phyloP scores from a whole-genome alignment of 2,113 vertebrate species.

The Strix aluco region DNA sequence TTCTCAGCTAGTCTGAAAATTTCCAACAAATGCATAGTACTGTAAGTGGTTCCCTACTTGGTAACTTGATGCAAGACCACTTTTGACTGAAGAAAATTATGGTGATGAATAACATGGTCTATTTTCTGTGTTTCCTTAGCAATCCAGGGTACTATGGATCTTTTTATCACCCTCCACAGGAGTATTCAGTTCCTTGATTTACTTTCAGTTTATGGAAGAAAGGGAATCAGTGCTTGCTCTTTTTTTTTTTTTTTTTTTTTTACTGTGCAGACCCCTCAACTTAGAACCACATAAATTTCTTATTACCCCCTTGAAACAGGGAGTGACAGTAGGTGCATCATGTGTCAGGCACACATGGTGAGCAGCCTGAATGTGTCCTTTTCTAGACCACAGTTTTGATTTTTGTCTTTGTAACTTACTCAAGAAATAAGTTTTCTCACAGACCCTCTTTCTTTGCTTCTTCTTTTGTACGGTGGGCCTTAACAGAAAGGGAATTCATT shows the following conservation, averaged over 20 bases:
- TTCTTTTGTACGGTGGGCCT: not conserved
- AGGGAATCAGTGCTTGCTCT: rapidly evolving
- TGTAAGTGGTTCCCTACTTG: not conserved
- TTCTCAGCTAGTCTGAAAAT: slow-evolving; percentile 13
- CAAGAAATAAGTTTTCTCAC: not conserved
- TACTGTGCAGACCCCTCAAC: not conserved
- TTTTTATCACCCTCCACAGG: not conserved
- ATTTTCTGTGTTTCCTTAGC: not conserved
- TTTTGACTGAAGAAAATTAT: slow-evolving; percentile 3
- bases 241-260: too few species aligned
- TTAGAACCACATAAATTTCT: not conserved
- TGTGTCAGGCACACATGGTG: not conserved
- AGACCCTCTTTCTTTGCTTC: not conserved
- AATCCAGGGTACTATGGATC: not conserved
- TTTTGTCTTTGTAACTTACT: not conserved
- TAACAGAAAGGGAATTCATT: not conserved
- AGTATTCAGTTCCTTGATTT: not conserved
- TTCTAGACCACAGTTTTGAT: not conserved
- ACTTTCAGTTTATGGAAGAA: not conserved
- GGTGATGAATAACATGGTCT: not conserved
- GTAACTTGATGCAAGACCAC: not conserved
- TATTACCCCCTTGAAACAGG: not conserved
- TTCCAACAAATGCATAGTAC: not conserved
- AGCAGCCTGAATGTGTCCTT: not conserved
- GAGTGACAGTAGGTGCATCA: not conserved